Evolutionary conservation across 1,140 invertebrate genomes (phyloP).

Genomic region (Cryptotermes secundus): DNA sequence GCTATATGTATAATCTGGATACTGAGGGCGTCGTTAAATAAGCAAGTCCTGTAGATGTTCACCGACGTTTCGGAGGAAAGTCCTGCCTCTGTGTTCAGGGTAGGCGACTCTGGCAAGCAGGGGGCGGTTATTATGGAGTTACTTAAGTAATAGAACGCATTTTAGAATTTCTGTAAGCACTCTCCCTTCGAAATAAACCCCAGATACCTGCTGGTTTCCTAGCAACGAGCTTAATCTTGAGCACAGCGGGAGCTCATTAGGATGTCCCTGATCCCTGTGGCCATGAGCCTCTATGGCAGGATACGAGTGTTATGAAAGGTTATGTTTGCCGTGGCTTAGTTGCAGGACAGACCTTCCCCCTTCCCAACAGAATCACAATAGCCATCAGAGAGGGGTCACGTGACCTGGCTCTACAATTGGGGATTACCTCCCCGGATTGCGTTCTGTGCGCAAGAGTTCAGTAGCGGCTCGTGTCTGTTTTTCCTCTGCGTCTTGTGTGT

Average conservation of each 20-base stretch:
- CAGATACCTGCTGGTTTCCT: not conserved
- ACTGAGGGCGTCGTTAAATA: too few species aligned
- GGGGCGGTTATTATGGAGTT: too few species aligned
- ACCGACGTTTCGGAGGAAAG: too few species aligned
- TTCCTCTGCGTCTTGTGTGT: too few species aligned
- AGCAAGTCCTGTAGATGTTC: too few species aligned
- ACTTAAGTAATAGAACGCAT: too few species aligned
- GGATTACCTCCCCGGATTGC: not conserved
- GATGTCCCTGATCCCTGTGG: not conserved
- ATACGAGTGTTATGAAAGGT: not conserved
- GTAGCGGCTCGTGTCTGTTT: not conserved
- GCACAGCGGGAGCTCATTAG: not conserved
- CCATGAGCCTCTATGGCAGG: not conserved
- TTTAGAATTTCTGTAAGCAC: too few species aligned
- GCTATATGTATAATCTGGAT: too few species aligned
- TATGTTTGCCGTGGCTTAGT: not conserved
- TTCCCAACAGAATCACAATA: not conserved
- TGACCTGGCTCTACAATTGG: not conserved
- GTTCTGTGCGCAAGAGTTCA: not conserved
- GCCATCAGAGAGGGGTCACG: not conserved
- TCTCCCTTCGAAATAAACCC: too few species aligned
- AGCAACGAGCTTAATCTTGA: not conserved
- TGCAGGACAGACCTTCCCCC: not conserved
- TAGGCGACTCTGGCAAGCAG: too few species aligned
- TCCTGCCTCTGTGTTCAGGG: too few species aligned